A percentile compares a stretch with the other conserved stretches of the same genome.
These are phyloP conservation scores for Smittia aterrima DNA, from an alignment of 2,888 invertebrate species.

Conservation along the genomic window DNA sequence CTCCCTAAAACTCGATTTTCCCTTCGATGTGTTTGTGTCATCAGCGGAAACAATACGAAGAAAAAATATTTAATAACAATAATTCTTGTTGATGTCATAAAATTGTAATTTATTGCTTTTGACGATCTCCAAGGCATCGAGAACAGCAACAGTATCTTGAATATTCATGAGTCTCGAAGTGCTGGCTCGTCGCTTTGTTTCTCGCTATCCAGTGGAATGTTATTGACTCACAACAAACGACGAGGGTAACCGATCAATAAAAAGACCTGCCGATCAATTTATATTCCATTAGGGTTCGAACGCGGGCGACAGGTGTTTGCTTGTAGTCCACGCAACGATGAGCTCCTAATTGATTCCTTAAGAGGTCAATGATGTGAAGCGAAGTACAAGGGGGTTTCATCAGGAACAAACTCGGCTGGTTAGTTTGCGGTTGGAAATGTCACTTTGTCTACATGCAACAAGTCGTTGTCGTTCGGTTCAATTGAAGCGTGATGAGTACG, in stretches of 20 bases:
- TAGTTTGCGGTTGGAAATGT: conserved; percentile 8
- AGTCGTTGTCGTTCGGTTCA: conserved; percentile 34
- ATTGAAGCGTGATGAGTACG: conserved; percentile 1
- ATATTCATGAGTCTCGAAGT: conserved; percentile 14
- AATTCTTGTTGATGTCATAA: conserved; percentile 16
- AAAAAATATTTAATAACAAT: conserved; percentile 26
- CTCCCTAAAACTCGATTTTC: not conserved
- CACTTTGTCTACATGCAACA: conserved; percentile 29
- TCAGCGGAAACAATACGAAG: not conserved
- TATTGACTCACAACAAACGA: conserved; percentile 9
- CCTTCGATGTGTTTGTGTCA: not conserved
- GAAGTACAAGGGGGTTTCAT: not conserved
- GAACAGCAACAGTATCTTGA: not conserved
- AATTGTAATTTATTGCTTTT: conserved; percentile 28
- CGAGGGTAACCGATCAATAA: conserved; percentile 22
- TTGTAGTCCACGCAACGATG: conserved; percentile 25
- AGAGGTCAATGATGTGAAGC: conserved; percentile 38
- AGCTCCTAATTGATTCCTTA: conserved; percentile 38
- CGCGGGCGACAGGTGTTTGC: conserved; percentile 34
- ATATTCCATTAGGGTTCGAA: conserved; percentile 16
- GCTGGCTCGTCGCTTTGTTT: not conserved
- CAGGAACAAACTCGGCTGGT: conserved; percentile 15
- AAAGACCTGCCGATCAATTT: conserved; percentile 14
- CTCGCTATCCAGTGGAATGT: not conserved
- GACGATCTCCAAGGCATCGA: not conserved